Percentiles rank a stretch among this genome's conserved stretches.
Conservation (phyloP, 2,888 invertebrate genomes). For the Nineta flava region DNA sequence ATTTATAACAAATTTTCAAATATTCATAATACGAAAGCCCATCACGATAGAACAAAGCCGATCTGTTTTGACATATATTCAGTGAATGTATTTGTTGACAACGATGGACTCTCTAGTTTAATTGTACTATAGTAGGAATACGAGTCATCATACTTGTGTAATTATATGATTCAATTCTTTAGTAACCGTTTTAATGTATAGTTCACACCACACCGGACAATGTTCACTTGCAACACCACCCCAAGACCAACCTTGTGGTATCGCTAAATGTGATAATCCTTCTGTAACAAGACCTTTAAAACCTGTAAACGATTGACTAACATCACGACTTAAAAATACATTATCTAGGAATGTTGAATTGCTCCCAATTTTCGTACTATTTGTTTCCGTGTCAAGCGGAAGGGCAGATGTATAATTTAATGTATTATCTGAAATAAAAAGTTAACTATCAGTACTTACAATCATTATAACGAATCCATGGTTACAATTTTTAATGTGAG, state of each 20-base stretch:
- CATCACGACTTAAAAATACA: conserved; percentile 18
- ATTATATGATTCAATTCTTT: background rate
- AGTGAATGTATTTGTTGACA: too few species aligned
- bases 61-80: too few species aligned
- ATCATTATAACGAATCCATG: too few species aligned
- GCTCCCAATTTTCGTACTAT: background rate
- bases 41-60: too few species aligned
- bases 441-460: too few species aligned
- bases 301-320: conserved; percentile 30
- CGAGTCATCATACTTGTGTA: background rate
- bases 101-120: background rate
- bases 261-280: conserved; percentile 59
- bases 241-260: conserved; percentile 74
- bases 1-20: too few species aligned
- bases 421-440: background rate
- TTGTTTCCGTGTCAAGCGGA: conserved; percentile 1
- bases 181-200: conserved; percentile 24
- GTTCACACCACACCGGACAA: conserved; percentile 64
- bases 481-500: too few species aligned
- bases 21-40: too few species aligned
- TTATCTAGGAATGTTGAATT: conserved; percentile 12
- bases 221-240: conserved; percentile 60
- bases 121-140: background rate
- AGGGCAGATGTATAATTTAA: background rate
- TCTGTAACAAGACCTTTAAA: conserved; percentile 45